Percentiles rank a stretch among this genome's conserved stretches.
Conservation (phyloP, 2,797 vertebrate species). For the Fistularia tabacaria region DNA sequence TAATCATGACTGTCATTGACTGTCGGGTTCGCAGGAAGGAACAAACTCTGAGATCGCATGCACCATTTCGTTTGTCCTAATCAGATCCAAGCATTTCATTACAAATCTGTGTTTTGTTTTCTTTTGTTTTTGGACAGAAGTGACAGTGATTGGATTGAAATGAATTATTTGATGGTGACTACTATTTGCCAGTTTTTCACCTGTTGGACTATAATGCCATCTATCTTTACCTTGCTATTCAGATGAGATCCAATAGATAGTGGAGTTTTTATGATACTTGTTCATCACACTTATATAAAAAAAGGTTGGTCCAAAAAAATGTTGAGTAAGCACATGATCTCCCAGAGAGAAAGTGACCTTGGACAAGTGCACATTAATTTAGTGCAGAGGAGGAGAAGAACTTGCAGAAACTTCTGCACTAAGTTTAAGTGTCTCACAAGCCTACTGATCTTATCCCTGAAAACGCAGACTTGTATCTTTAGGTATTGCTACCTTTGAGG, state of each 20-base stretch:
- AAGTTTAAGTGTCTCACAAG: too few species aligned
- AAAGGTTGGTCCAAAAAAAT: not conserved
- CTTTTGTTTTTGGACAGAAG: not conserved
- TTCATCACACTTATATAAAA: slow-evolving; percentile 17
- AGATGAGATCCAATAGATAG: slow-evolving; percentile 12
- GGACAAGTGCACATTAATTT: too few species aligned
- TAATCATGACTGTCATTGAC: slow-evolving; percentile 17
- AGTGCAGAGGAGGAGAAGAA: too few species aligned
- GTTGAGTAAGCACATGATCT: not conserved
- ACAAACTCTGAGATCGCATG: too few species aligned
- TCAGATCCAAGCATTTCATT: too few species aligned
- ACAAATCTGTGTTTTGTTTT: not conserved
- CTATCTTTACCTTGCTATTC: slow-evolving; percentile 16
- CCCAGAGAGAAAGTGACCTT: not conserved
- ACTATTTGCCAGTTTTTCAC: not conserved
- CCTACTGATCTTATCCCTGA: too few species aligned
- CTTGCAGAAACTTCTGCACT: too few species aligned
- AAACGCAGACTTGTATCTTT: too few species aligned
- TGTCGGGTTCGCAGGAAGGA: too few species aligned
- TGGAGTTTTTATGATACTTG: slow-evolving; percentile 4
- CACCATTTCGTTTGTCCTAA: too few species aligned
- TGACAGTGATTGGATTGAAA: not conserved
- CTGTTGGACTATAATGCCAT: not conserved
- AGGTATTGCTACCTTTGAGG: too few species aligned
- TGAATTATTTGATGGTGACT: not conserved